Base-by-base conservation (phyloP, 2,888 invertebrate species). In the Leuctra nigra region DNA sequence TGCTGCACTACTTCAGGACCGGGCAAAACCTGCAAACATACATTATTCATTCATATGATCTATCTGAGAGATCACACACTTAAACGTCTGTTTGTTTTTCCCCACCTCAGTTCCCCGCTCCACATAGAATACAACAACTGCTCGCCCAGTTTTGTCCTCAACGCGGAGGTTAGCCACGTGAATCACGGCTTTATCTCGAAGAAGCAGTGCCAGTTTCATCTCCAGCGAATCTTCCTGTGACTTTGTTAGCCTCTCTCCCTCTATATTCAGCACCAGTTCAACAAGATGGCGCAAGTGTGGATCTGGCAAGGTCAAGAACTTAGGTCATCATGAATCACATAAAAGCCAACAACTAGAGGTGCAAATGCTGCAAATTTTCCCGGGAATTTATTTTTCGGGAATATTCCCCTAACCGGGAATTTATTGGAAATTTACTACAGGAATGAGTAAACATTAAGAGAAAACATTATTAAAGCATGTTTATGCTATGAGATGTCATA, bases 221-320 rank as follows among this genome's bases (percentile, higher is more conserved):
- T 87, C 80, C 36, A 94, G 74, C 1, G 86, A 86, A 66, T 85
- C 84, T 64, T 86, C 79, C 67, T 90, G 87, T 1, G 80, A 79
- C 66, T 85, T 78, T 0, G 82, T 83, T 61, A 89, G 75, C 55
- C 78, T 75, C 47, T 79, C 76, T 1, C 88, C 81, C 54, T 87
- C 86, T 53, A 86, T 81, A 65, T 90, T 87, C 3, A 94, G 73
- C 0, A 87, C 86, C 67, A 95, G 74, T 71, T 94, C 91, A 4
- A 94, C 82, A 47, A 92, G 77, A 70, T 89, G 83, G 67, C 82
- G 77, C 53, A 87, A 73, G 63, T 86, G 76, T 0, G 86, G 85
- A 74, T 92, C 90, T 63, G 79, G 53, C 57, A 58, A 53, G 56
- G 20, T n/a, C n/a, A 54, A 53, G 58, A 1, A 41, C 2, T n/a